Conservation (phyloP, 2,888 invertebrate genomes). For the Brenthis hecate region DNA sequence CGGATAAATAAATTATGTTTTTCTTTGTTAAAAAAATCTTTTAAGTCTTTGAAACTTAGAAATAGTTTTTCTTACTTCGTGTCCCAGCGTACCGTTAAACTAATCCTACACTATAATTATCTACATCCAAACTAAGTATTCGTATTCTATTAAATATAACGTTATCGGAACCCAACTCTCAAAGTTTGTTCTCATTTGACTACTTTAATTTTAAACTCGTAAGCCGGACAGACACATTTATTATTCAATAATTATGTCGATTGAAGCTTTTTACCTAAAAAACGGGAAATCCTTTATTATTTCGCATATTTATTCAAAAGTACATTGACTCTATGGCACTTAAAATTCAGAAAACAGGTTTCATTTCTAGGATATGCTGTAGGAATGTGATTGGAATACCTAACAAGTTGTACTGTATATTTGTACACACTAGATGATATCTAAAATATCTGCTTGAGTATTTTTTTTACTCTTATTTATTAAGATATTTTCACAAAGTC, state of each 20-base stretch:
- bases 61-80: too few relatives aligned
- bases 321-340: conserved; percentile 13
- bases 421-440: too few relatives aligned
- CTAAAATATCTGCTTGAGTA: too few relatives aligned
- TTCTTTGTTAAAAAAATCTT: too few relatives aligned
- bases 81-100: too few relatives aligned
- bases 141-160: neutral
- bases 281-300: conserved; percentile 24
- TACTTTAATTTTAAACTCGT: neutral
- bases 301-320: conserved; percentile 17
- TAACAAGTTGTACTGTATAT: neutral
- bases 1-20: too few relatives aligned
- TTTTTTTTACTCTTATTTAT: too few relatives aligned
- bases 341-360: conserved; percentile 24
- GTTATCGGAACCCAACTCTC: neutral
- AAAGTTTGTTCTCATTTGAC: neutral
- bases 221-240: conserved; percentile 16
- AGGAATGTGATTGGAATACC: conserved; percentile 15
- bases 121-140: neutral
- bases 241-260: conserved; percentile 14
- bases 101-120: too few relatives aligned
- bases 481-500: too few relatives aligned
- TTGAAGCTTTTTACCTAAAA: conserved; percentile 6
- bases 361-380: conserved; percentile 16
- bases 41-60: too few relatives aligned